These are phyloP conservation scores for Paelopatides confundens DNA, from an alignment of 53 echinoderm and acorn worm species.

Conservation along the genomic window DNA sequence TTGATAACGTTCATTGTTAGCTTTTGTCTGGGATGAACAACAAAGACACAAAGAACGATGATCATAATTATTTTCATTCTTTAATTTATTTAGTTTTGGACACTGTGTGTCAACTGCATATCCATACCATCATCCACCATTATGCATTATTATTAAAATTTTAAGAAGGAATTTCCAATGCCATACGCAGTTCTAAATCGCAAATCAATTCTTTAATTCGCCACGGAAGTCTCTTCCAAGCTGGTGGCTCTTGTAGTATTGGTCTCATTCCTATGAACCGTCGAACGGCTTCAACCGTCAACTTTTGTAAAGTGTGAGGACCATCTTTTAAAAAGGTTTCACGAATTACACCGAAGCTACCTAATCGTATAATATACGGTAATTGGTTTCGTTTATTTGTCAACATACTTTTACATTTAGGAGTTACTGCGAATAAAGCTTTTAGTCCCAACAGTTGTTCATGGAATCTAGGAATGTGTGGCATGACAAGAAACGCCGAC, in stretches of 20 bases:
- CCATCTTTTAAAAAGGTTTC: background rate
- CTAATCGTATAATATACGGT: background rate
- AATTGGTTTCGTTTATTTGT: background rate
- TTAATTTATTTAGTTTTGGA: no score
- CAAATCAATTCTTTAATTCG: background rate
- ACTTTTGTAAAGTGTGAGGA: background rate
- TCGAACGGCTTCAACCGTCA: background rate
- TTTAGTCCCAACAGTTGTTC: background rate
- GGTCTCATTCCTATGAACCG: background rate
- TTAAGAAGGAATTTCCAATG: background rate
- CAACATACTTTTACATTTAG: constrained; percentile 5
- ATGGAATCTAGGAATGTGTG: background rate
- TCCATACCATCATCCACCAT: no score
- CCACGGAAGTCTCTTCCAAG: background rate
- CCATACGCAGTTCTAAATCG: background rate
- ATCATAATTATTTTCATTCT: no score
- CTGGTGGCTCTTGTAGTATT: background rate
- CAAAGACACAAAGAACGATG: no score
- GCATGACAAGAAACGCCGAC: background rate
- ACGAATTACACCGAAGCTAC: background rate
- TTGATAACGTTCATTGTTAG: no score
- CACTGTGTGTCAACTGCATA: no score
- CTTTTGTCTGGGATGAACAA: no score
- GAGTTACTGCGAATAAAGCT: constrained; percentile 1
- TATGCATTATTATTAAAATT: no score